Conservation (phyloP, 2,113 vertebrate genomes). For the Ammodramus savannarum region DNA sequence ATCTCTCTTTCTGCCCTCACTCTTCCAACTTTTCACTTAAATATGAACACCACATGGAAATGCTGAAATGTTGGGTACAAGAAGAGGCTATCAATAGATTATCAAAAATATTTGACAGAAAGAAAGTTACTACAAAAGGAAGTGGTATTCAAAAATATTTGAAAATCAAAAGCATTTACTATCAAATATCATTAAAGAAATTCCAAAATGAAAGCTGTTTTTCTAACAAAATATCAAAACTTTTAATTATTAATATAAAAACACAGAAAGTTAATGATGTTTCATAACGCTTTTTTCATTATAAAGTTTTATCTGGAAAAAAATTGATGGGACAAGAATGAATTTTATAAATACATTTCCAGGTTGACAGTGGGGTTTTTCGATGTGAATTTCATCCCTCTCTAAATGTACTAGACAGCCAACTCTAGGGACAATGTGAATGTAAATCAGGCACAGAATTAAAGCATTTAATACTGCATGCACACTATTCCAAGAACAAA, state of each 20-base stretch:
- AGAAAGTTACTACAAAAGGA: background rate
- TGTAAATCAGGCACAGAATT: background rate
- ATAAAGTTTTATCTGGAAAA: background rate
- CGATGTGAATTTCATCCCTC: background rate
- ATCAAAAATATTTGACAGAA: background rate
- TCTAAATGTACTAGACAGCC: background rate
- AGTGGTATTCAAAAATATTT: background rate
- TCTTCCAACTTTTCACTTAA: background rate
- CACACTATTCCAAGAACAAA: background rate
- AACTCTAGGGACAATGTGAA: background rate
- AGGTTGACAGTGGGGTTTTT: background rate
- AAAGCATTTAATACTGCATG: background rate
- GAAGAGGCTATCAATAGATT: background rate
- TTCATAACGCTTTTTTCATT: background rate
- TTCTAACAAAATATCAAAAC: background rate
- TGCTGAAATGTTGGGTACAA: background rate
- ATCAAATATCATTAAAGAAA: background rate
- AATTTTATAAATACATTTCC: background rate
- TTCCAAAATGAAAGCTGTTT: background rate
- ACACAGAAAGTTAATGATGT: background rate
- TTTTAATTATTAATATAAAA: background rate
- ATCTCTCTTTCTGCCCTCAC: background rate
- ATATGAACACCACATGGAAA: background rate
- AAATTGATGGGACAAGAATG: rapidly evolving
- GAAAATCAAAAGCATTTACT: background rate